Evolutionary conservation across 2,113 vertebrate genomes (phyloP), one percentile per base, ranked within the genome.

Genomic region (Mus spicilegus): DNA sequence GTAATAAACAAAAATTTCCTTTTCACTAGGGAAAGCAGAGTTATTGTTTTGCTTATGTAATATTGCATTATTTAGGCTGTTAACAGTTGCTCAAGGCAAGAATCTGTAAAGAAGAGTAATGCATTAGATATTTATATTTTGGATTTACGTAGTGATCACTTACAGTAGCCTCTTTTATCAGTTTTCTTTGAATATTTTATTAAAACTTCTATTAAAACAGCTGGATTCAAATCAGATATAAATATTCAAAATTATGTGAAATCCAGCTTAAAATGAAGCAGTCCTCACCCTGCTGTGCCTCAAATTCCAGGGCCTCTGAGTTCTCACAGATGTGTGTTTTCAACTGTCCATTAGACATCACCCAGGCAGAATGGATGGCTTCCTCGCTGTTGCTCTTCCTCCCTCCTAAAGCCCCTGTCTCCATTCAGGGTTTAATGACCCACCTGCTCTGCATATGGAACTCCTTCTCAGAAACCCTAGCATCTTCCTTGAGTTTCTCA

Each of bases 21-120:
- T 95, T 96, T 92, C 61, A 24, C 46, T 88, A 28, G 63, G 85
- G 89, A 95, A 96, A 92, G 94, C 95, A 91, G 96, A 94, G 54
- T 84, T 58, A 58, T 78, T 97, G 92, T 95, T 91, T 96, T 96
- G 95, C 91, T 95, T 91, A 42, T 89, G 39, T 84, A 72, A 89
- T 85, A 89, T 85, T 87, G 88, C 89, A 86, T 97, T 97, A 87
- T 75, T 92, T 58, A 86, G 87, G 39, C 36, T 96, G 72, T 89
- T 96, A 85, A 70, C 56, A 91, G 36, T 80, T 86, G 81, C 81
- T 51, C 51, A 93, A 93, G 88, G 95, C 80, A 63, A 96, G 76
- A 94, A 89, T 85, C n/a, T 90, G 22, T 39, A 88, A 72, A 80
- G 90, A 3, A 58, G 24, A 30, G 76, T 80, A 49, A 46, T 54